These are phyloP conservation scores for Naja naja DNA, from an alignment of 2,113 vertebrate species.

Conservation along the genomic window DNA sequence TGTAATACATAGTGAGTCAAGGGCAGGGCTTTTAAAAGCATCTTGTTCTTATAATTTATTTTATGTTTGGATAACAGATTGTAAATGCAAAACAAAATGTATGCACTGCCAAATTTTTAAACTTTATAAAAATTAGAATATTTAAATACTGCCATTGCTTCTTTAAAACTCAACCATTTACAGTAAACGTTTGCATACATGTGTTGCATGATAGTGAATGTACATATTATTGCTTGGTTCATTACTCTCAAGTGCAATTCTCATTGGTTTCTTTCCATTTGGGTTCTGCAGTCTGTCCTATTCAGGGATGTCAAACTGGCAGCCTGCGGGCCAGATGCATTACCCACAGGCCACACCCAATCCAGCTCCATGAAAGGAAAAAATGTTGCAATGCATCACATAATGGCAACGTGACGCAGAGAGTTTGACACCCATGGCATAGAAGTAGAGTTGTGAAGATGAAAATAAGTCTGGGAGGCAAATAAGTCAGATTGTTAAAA, in stretches of 20 bases:
- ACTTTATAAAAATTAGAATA: background rate
- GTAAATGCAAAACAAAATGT: background rate
- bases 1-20: constrained; percentile 57
- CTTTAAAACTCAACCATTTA: background rate
- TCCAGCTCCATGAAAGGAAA: no score
- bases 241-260: background rate
- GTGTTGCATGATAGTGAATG: background rate
- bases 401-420: no score
- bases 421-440: no score
- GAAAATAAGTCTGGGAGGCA: background rate
- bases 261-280: background rate
- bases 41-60: constrained; percentile 51
- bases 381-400: no score
- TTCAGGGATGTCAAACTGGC: no score
- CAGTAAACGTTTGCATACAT: background rate
- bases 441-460: background rate
- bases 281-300: background rate
- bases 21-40: constrained; percentile 53
- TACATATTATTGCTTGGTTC: background rate
- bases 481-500: background rate
- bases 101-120: background rate
- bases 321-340: no score
- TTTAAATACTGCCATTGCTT: background rate
- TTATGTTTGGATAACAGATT: constrained; percentile 43
- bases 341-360: no score